Base-by-base conservation (phyloP, 2,797 vertebrate genomes). In the Prunella strophiata region DNA sequence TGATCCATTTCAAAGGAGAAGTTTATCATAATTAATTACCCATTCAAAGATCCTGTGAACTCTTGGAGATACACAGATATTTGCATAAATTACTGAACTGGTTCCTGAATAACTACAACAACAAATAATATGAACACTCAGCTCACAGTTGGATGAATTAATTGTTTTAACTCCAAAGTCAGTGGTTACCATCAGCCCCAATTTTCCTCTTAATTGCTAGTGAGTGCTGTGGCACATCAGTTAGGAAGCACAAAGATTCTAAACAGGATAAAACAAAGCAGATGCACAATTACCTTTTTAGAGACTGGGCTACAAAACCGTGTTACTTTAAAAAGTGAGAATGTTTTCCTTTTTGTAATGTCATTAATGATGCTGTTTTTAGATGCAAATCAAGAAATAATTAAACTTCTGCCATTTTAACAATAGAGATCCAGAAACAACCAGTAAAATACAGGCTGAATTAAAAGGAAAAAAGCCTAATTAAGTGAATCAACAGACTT, bases 401-500 rank as follows among this genome's bases (percentile, higher is more conserved):
- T 84, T 94, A 93, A 72, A 76, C 32, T 85, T 67, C 29, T 77
- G 3, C n/a, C 26, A 40, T 77, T 78, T 94, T 54, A 57, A 70
- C n/a, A 73, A 57, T n/a, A 75, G 34, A 74, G n/a, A 26, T 80
- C 40, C 70, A 29, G 45, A 89, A 94, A 84, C 58, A 94, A n/a
- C 21, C 23, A 82, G 34, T 72, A 77, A 85, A 88, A 79, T 73
- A 71, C 36, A 89, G 65, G 21, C 15, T 72, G 20, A 47, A 81
- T 88, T 88, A 45, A 76, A 92, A 88, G 62, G 40, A 74, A 93
- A 93, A 90, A 92, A 66, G 5, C 3, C 26, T 85, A 96, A 96
- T 85, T 81, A 94, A 88, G 18, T 54, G 38, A 84, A 73, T 57
- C 13, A 84, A 63, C 25, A 79, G 14, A 63, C 43, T 94, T 80